A percentile compares a stretch with the other conserved stretches of the same genome.
Conservation (phyloP, 2,888 invertebrate genomes). For the Notodonta dromedarius region DNA sequence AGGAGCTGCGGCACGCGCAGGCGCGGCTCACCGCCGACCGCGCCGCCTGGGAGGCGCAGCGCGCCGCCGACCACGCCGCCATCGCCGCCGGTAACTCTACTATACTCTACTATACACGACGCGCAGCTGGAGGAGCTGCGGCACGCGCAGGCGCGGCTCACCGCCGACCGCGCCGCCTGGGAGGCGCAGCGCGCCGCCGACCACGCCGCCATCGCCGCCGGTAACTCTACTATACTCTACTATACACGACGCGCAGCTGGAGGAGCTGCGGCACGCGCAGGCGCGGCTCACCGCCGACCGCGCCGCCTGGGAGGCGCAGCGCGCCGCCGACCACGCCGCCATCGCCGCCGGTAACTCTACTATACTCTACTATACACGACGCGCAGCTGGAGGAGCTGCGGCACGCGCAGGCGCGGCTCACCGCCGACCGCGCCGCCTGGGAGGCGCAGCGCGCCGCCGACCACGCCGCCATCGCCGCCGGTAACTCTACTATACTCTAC, state of each 20-base stretch:
- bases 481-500: constrained; percentile 67
- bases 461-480: constrained; percentile 52
- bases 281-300: too few relatives aligned
- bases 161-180: constrained; percentile 90
- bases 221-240: background rate
- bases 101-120: constrained; percentile 55
- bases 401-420: constrained; percentile 94
- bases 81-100: constrained; percentile 49
- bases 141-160: constrained; percentile 94
- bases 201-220: constrained; percentile 23
- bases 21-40: constrained; percentile 92
- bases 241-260: background rate
- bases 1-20: constrained; percentile 87
- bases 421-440: constrained; percentile 90
- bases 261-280: too few relatives aligned
- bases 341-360: too few relatives aligned
- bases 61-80: constrained; percentile 72
- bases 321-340: too few relatives aligned
- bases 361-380: too few relatives aligned
- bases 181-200: constrained; percentile 86
- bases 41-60: constrained; percentile 89
- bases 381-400: too few relatives aligned
- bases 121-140: constrained; percentile 82
- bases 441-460: constrained; percentile 86
- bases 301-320: too few relatives aligned